Evolutionary conservation across 2,888 invertebrate species (phyloP).

Genomic region (Eupsilia transversa): DNA sequence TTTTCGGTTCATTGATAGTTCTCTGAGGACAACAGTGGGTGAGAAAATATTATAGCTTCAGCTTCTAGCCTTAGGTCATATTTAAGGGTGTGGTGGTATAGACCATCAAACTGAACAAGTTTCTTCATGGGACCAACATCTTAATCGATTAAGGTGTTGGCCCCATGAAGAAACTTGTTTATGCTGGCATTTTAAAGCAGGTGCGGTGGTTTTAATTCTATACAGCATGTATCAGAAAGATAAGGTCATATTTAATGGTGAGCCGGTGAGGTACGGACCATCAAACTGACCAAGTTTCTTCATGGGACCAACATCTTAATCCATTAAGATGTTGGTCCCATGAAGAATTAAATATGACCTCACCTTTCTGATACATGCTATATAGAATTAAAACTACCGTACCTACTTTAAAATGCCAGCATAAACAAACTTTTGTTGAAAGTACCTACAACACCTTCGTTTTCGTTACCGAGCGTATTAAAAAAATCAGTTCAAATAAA

Average conservation of each 20-base stretch:
- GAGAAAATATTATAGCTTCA: background rate
- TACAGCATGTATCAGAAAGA: background rate
- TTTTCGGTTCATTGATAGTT: conserved; percentile 25
- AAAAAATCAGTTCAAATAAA: background rate
- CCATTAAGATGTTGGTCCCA: too few species aligned
- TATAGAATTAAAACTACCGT: background rate
- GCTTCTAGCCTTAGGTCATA: too few species aligned
- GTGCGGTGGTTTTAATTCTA: background rate
- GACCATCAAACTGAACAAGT: background rate
- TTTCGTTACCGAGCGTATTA: background rate
- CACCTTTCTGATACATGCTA: background rate
- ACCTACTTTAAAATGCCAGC: background rate
- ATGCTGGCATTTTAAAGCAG: background rate
- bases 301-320: too few species aligned
- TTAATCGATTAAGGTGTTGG: too few species aligned
- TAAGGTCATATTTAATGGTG: too few species aligned
- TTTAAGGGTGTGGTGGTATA: background rate
- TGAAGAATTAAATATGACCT: too few species aligned
- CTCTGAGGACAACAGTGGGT: conserved; percentile 27
- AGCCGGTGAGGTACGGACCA: too few species aligned
- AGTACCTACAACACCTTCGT: background rate
- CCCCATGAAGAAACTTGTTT: too few species aligned
- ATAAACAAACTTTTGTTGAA: background rate
- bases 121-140: background rate
- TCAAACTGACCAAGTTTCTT: too few species aligned